Conservation (phyloP, 53 echinoderm and acorn worm species). For the Zoroaster sp. region DNA sequence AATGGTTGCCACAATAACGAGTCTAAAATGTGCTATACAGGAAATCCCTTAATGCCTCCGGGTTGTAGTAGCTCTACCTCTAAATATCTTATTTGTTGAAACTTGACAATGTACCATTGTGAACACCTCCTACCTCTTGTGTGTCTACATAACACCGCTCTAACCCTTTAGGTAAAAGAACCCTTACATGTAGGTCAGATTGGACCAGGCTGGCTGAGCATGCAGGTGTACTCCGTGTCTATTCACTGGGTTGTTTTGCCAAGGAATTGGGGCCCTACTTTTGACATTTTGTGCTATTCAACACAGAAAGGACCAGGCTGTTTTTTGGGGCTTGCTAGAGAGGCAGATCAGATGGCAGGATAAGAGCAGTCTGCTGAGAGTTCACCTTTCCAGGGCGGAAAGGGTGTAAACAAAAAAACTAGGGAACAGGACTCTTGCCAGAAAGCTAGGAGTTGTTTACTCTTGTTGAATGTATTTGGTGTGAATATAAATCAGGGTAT, state of each 20-base stretch:
- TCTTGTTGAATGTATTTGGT: not conserved
- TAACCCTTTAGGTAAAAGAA: not conserved
- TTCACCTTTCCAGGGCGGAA: not conserved
- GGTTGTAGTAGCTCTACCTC: not conserved
- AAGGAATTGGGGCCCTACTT: conserved; percentile 26
- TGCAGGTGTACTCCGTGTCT: conserved; percentile 22
- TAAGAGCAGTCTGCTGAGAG: not conserved
- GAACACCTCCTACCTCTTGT: conserved; percentile 13
- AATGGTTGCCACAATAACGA: not conserved
- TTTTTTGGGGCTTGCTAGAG: not conserved
- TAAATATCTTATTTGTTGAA: conserved; percentile 38
- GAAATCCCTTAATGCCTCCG: not conserved
- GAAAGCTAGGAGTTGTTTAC: not conserved
- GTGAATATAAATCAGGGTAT: not conserved
- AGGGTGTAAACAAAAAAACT: not conserved
- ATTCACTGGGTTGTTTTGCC: conserved; percentile 1
- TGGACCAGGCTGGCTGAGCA: not conserved
- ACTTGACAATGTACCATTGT: conserved; percentile 27
- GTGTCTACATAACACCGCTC: conserved; percentile 19
- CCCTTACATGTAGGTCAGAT: conserved; percentile 21
- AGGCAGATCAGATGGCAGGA: conserved; percentile 32
- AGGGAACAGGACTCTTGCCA: not conserved
- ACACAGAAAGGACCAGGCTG: not conserved
- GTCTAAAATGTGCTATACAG: not conserved
- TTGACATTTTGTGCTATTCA: conserved; percentile 18